Base-by-base conservation (phyloP, 2,797 vertebrate species). In the Cottoperca gobio region DNA sequence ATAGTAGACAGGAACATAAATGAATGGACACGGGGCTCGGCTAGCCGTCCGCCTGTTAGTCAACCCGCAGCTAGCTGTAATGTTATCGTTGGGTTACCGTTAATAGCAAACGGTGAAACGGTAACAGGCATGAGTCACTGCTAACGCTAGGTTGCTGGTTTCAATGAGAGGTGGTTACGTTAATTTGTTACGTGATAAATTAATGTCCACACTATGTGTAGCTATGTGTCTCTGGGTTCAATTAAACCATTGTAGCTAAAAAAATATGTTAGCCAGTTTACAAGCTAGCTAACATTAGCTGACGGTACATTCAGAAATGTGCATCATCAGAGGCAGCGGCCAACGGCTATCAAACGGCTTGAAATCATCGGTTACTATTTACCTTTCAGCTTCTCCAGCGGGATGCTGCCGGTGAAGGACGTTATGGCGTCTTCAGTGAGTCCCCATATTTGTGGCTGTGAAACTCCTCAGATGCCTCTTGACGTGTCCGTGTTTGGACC, bases 401-500 rank as follows among this genome's bases (percentile, higher is more conserved):
- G 53, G 76, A 53, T 57, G 70, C 73, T 70, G 84, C 54, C 61
- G 78, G 16, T 9, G 55, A 67, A 46, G 23, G 60, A 72, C 21
- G 74, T 2, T 14, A 19, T 1, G 5, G 35, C 54, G 42, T 80
- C 60, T 62, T 92, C 79, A 91, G 26, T 5, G 28, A 26, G 57
- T 80, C 76, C 81, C 87, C 91, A 93, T 94, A 1, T 79, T 58
- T 64, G 23, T 14, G 24, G 19, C 58, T 3, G 59, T 24, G 64
- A 59, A 84, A 82, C 70, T 90, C 85, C 62, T 24, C 55, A 4
- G 26, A 79, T 81, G 72, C 80, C 84, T 86, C 85, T 75, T 85
- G 89, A 88, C 91, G 91, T 81, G 90, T 88, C 86, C 69, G 88
- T 17, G 70, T 1, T 69, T 63, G 87, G 90, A 93, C 90, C 90